Evolutionary conservation across 2,113 vertebrate genomes (phyloP).

Genomic region (Leptobrachium leishanense): DNA sequence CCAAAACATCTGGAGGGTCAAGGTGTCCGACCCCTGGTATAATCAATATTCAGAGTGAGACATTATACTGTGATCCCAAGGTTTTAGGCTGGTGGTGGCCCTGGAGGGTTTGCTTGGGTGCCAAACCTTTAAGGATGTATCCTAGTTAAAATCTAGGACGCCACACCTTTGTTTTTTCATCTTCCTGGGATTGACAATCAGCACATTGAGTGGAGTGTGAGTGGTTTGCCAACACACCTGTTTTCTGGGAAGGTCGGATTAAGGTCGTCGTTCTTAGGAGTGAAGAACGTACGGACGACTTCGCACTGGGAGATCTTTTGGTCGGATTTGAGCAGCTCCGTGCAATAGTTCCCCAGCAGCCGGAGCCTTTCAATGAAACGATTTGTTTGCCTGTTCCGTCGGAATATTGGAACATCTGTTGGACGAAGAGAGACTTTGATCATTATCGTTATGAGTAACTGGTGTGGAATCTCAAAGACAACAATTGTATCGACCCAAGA

Average conservation of each 20-base stretch:
- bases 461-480: not conserved
- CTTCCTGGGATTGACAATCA: too few species aligned
- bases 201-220: too few species aligned
- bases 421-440: not conserved
- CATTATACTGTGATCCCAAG: too few species aligned
- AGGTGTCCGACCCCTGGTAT: too few species aligned
- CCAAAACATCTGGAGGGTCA: too few species aligned
- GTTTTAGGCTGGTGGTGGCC: not conserved
- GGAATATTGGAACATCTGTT: slow-evolving; percentile 15
- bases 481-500: not conserved
- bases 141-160: too few species aligned
- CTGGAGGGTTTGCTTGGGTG: not conserved
- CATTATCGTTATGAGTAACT: not conserved
- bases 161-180: too few species aligned
- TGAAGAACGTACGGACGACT: slow-evolving; percentile 74
- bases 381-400: slow-evolving; percentile 20
- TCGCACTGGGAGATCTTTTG: slow-evolving; percentile 63
- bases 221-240: slow-evolving; percentile 66
- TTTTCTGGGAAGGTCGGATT: slow-evolving; percentile 75
- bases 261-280: slow-evolving; percentile 75
- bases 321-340: slow-evolving; percentile 62
- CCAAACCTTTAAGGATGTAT: too few species aligned
- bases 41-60: too few species aligned
- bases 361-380: slow-evolving; percentile 64
- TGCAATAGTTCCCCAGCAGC: slow-evolving; percentile 74